Base-by-base conservation (phyloP, 2,888 invertebrate species). In the Epicampocera succincta region DNA sequence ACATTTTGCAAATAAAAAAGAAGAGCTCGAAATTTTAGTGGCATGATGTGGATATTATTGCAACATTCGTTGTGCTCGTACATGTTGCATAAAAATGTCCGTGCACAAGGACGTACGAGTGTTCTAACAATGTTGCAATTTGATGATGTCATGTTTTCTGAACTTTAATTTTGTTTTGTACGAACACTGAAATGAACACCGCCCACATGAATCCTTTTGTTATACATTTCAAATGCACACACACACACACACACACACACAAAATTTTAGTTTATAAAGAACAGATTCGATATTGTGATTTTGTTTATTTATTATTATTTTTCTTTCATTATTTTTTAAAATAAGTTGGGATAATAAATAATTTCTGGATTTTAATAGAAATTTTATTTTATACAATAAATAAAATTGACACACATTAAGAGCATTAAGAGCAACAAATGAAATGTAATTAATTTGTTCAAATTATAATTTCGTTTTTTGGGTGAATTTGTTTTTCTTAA, bases 101-200 rank as follows among this genome's bases (percentile, higher is more conserved):
- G 33, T 17, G 12, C 40, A 40, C n/a, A n/a, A n/a, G n/a, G n/a
- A n/a, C 56, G 33, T 44, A 3, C 13, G 40, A 50, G 52, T 40
- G n/a, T 75, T 15, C 58, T 40, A 54, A 65, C 42, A 68, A 33
- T 69, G 52, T 69, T 74, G 52, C 77, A 65, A 52, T 72, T 73
- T 71, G 71, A 71, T 76, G 76, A 72, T 72, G 72, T 72, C 68
- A 76, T 81, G 72, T 76, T 68, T 61, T 33, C 6, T 60, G 48
- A 71, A 68, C 50, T 81, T 63, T 68, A 72, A 66, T 56, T 65
- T 74, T 38, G 56, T 58, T 66, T 29, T 13, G 25, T 15, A 46
- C 48, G 19, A 2, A 42, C 25, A 12, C 25, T 40, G 15, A 50
- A 11, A 3, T 21, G 11, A n/a, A 40, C 65, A 65, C 29, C 56